phyloP scores from a whole-genome alignment of 2,797 vertebrate species.

The Rhyacichthys aspro region DNA sequence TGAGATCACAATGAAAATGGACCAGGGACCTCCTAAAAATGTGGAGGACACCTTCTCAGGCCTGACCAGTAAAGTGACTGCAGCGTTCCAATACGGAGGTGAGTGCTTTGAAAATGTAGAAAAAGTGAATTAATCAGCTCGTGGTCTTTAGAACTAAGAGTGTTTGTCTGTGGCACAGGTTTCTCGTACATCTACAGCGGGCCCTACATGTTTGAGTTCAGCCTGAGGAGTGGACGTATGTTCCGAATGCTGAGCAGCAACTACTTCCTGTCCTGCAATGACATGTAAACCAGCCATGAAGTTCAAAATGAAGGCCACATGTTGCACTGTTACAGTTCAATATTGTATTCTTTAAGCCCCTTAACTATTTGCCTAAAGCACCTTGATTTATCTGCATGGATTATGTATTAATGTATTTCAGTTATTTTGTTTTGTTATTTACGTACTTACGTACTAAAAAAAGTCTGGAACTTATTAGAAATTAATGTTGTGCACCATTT shows the following conservation, averaged over 20 bases:
- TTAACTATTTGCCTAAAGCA: too few relatives aligned
- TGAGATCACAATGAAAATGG: slow-evolving; percentile 77
- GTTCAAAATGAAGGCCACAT: neutral
- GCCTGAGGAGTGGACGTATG: too few relatives aligned
- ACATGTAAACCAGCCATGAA: slow-evolving; percentile 44
- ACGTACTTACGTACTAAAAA: too few relatives aligned
- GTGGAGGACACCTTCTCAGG: slow-evolving; percentile 71
- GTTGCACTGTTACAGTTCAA: too few relatives aligned
- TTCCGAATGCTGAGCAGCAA: slow-evolving; percentile 56
- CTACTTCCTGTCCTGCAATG: slow-evolving; percentile 70
- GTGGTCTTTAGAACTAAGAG: slow-evolving; percentile 10
- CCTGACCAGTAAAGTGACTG: slow-evolving; percentile 73
- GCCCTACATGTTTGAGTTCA: slow-evolving; percentile 60
- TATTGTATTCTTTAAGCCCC: neutral
- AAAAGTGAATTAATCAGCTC: neutral
- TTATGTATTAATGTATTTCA: too few relatives aligned
- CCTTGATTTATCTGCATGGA: neutral
- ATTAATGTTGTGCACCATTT: too few relatives aligned
- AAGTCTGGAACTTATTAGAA: too few relatives aligned
- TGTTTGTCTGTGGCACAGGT: slow-evolving; percentile 45
- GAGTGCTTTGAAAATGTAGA: slow-evolving; percentile 21
- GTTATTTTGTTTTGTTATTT: too few relatives aligned
- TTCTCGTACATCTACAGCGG: slow-evolving; percentile 73
- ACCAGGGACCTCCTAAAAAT: slow-evolving; percentile 78
- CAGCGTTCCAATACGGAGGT: slow-evolving; percentile 85